These are phyloP conservation scores for Halisarca cf. caerulea DNA, from an alignment of 37 sponge, comb jelly and placozoan species.

Conservation along the genomic window DNA sequence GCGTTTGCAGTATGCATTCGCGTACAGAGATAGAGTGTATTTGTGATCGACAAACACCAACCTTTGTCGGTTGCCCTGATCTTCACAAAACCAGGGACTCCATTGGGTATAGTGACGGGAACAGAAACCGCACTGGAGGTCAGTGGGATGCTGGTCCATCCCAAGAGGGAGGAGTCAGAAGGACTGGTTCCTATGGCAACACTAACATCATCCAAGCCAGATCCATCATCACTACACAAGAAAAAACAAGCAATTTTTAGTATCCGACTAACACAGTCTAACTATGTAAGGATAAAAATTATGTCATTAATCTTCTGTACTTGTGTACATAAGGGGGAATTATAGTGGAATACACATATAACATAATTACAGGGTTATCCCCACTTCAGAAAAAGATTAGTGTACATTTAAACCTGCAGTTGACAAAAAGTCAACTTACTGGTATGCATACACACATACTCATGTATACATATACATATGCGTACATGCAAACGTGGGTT, in stretches of 20 bases:
- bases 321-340: too few species aligned
- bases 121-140: slow-evolving; percentile 23
- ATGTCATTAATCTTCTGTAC: too few species aligned
- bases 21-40: too few species aligned
- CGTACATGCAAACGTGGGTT: not conserved
- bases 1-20: too few species aligned
- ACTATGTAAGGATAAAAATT: too few species aligned
- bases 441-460: not conserved
- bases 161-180: slow-evolving; percentile 41
- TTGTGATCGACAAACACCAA: slow-evolving; percentile 46
- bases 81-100: slow-evolving; percentile 61
- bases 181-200: slow-evolving; percentile 62
- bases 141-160: slow-evolving; percentile 49
- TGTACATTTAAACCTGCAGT: too few species aligned
- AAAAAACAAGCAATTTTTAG: too few species aligned
- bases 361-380: too few species aligned
- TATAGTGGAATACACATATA: too few species aligned
- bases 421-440: not conserved
- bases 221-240: slow-evolving; percentile 67
- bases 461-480: not conserved
- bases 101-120: slow-evolving; percentile 61
- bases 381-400: too few species aligned
- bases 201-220: slow-evolving; percentile 47
- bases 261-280: too few species aligned
- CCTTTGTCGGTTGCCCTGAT: slow-evolving; percentile 77